Conservation (phyloP, 2,113 vertebrate species). For the Heptranchias perlo region DNA sequence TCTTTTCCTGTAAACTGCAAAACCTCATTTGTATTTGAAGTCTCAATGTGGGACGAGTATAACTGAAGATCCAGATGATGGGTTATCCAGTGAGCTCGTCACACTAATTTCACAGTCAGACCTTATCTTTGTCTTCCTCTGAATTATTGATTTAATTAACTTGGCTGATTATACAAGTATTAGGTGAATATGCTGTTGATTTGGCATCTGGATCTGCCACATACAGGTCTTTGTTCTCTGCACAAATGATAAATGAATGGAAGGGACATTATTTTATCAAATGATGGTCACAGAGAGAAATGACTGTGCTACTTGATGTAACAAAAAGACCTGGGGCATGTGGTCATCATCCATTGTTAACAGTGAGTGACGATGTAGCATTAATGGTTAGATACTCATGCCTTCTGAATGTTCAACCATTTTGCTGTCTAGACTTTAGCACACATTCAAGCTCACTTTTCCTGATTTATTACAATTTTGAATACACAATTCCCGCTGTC, state of each 20-base stretch:
- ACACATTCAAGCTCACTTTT: not conserved
- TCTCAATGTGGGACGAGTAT: not conserved
- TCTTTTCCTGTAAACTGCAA: not conserved
- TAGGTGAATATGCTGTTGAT: constrained; percentile 18
- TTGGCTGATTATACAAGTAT: not conserved
- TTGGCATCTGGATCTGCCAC: not conserved
- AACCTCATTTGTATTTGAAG: not conserved
- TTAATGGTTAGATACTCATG: not conserved
- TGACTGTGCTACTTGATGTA: not conserved
- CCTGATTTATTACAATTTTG: not conserved
- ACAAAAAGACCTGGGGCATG: not conserved
- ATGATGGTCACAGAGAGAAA: constrained; percentile 11
- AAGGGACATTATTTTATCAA: not conserved
- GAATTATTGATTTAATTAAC: constrained; percentile 35
- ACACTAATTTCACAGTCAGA: not conserved
- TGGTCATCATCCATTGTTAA: constrained; percentile 12
- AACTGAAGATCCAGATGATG: not conserved
- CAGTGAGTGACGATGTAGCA: constrained; percentile 8
- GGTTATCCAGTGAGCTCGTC: not conserved
- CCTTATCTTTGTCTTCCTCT: constrained; percentile 24
- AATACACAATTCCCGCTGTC: not conserved
- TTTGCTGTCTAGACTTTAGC: not conserved
- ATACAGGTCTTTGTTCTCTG: not conserved
- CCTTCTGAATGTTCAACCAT: not conserved
- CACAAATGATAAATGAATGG: not conserved